Evolutionary conservation across 2,113 vertebrate genomes (phyloP), one percentile per base, ranked within the genome.

Genomic region (Struthidea cinerea): DNA sequence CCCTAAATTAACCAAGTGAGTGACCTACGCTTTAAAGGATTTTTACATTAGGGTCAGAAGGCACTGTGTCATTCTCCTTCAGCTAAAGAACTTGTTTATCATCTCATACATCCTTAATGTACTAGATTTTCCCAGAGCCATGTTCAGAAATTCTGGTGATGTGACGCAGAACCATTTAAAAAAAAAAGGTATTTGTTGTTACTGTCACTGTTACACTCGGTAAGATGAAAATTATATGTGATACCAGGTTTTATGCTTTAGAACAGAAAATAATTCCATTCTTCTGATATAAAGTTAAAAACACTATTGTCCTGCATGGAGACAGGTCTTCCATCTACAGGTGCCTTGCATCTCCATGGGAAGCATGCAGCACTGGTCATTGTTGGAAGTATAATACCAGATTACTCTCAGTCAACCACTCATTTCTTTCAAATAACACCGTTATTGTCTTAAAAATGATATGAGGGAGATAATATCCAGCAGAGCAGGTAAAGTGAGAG

Each of bases 31-130:
- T 77, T 86, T 33, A 80, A 84, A 91, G 68, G 65, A 71, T 76
- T 90, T 92, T 95, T 92, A 11, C 6, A 3, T 64, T 73, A 89
- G 17, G 39, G 21, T 95, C 77, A 87, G 47, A 94, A 89, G 56
- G 44, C 24, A 35, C 84, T 97, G 68, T 84, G 59, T 60, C 53
- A 55, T 68, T 90, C 61, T 94, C 28, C 60, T 63, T 65, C 26
- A 27, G 55, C 49, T 83, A 88, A 96, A 91, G 49, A 63, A 69
- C 42, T 90, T 16, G 21, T 80, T 61, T 55, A 68, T 96, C 55
- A 53, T 70, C 65, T 97, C 87, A 41, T 81, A 63, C 93, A 69
- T 96, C 73, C 67, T 32, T 96, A 96, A 96, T 95, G 17, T 35
- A 27, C n/a, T 27, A 19, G 27, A 52, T 27, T 22, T 73, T 77